Percentiles rank a stretch among this genome's conserved stretches.
Conservation (phyloP, 2,888 invertebrate genomes). For the Hipparchia semele region DNA sequence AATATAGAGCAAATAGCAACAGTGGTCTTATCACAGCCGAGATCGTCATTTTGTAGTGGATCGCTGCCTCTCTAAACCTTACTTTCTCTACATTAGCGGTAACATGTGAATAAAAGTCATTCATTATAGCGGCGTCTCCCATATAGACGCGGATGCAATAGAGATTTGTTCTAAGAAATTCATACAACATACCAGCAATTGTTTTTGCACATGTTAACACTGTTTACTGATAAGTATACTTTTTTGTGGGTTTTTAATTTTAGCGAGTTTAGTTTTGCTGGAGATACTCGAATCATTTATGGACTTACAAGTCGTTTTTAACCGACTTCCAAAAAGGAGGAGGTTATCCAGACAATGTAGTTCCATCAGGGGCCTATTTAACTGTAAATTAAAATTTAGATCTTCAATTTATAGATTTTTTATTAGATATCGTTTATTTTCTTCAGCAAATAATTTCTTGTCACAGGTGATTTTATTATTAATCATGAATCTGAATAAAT, state of each 20-base stretch:
- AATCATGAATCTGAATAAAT: too few relatives aligned
- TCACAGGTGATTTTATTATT: too few relatives aligned
- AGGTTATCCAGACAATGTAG: too few relatives aligned
- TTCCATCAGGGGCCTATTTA: too few relatives aligned
- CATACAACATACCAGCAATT: background rate
- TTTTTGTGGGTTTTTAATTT: constrained; percentile 1
- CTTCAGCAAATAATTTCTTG: too few relatives aligned
- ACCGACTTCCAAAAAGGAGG: too few relatives aligned
- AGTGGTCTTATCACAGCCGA: background rate
- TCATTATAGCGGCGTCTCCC: constrained; percentile 23
- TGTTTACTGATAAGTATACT: constrained; percentile 5
- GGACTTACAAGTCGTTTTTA: too few relatives aligned
- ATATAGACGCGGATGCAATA: constrained; percentile 10
- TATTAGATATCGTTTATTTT: too few relatives aligned
- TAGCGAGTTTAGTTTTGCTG: background rate
- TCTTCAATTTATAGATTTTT: too few relatives aligned
- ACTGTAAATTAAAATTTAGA: too few relatives aligned
- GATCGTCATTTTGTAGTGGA: background rate
- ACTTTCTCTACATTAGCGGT: constrained; percentile 33
- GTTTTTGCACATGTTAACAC: constrained; percentile 2
- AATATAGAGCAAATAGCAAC: background rate
- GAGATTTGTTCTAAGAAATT: constrained; percentile 13
- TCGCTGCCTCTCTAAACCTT: constrained; percentile 4
- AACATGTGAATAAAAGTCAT: constrained; percentile 28
- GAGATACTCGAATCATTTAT: too few relatives aligned